These are phyloP conservation scores for Diorhabda carinulata DNA, from an alignment of 1,140 invertebrate genomes.

Conservation along the genomic window DNA sequence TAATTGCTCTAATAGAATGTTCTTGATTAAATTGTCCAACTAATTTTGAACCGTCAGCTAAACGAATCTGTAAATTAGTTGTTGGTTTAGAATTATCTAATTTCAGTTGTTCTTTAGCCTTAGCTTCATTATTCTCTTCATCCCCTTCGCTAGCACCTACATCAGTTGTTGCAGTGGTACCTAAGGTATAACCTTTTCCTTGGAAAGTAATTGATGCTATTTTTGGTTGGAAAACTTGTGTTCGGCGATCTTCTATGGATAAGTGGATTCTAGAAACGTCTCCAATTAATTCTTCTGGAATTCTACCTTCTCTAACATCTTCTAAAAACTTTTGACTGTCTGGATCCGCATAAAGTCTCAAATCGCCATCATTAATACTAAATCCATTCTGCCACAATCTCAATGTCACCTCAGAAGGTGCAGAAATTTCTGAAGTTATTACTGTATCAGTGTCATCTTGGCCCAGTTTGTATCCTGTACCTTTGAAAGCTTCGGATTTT, in stretches of 20 bases:
- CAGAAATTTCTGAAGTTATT: slow-evolving; percentile 51
- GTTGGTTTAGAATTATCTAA: slow-evolving; percentile 67
- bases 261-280: slow-evolving; percentile 66
- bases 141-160: slow-evolving; percentile 49
- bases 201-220: slow-evolving; percentile 69
- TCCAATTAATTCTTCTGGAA: slow-evolving; percentile 77
- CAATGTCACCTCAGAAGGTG: slow-evolving; percentile 65
- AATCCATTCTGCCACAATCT: slow-evolving; percentile 95
- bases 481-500: slow-evolving; percentile 60
- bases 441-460: slow-evolving; percentile 68
- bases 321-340: slow-evolving; percentile 84
- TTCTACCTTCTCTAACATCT: slow-evolving; percentile 79
- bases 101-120: slow-evolving; percentile 62
- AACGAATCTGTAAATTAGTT: slow-evolving; percentile 82
- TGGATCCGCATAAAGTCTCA: slow-evolving; percentile 81
- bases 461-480: slow-evolving; percentile 85
- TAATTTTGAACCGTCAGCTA: slow-evolving; percentile 84
- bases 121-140: slow-evolving; percentile 57
- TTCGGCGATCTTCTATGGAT: slow-evolving; percentile 88
- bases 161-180: slow-evolving; percentile 55
- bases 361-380: slow-evolving; percentile 83
- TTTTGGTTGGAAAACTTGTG: slow-evolving; percentile 59
- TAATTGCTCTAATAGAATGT: slow-evolving; percentile 76
- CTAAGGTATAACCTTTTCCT: slow-evolving; percentile 83
- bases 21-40: slow-evolving; percentile 83